phyloP scores from a whole-genome alignment of 2,888 invertebrate genomes.

The Aphrophora alni region DNA sequence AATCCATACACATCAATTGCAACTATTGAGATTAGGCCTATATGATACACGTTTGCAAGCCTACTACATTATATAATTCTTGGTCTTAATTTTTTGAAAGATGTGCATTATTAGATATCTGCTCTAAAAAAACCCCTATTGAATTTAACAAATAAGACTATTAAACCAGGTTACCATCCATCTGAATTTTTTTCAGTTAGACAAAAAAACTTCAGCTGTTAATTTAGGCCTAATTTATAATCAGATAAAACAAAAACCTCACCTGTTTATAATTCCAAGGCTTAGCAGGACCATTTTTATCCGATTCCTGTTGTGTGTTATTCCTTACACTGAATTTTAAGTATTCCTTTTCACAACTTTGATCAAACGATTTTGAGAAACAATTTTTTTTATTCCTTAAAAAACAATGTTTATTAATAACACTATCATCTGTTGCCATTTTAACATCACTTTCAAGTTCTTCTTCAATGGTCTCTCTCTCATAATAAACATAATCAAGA shows the following conservation, averaged over 20 bases:
- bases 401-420: neutral
- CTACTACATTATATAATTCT: too few species aligned
- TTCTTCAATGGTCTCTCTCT: conserved; percentile 44
- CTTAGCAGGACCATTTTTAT: conserved; percentile 43
- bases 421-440: conserved; percentile 32
- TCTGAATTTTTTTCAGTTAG: too few species aligned
- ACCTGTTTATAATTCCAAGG: conserved; percentile 49
- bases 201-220: too few species aligned
- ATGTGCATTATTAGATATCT: too few species aligned
- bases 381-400: neutral
- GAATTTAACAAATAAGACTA: too few species aligned
- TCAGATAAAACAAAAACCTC: neutral
- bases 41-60: too few species aligned
- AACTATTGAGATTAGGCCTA: too few species aligned
- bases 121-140: too few species aligned
- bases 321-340: conserved; percentile 3
- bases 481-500: conserved; percentile 47
- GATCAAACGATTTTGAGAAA: conserved; percentile 36
- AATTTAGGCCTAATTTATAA: too few species aligned
- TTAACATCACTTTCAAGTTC: conserved; percentile 39
- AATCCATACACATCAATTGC: too few species aligned
- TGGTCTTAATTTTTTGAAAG: too few species aligned
- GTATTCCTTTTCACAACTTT: conserved; percentile 35
- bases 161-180: too few species aligned
- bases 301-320: neutral